Base-by-base conservation (phyloP, 2,797 vertebrate species). In the Acanthopagrus latus region DNA sequence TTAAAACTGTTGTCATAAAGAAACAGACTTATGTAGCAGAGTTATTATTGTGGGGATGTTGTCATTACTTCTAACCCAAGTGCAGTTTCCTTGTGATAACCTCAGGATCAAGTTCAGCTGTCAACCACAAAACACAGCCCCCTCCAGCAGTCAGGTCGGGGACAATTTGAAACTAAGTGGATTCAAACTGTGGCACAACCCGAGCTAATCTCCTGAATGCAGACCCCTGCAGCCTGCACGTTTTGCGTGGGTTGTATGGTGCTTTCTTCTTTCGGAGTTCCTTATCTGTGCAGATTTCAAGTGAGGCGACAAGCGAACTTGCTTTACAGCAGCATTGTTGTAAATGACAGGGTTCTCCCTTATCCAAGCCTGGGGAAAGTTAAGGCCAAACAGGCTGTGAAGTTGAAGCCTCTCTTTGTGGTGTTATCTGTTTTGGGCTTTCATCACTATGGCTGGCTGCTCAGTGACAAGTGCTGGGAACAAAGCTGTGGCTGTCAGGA, bases 401-500 rank as follows among this genome's bases (percentile, higher is more conserved):
- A 82, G 86, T 78, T 64, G 82, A 77, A 85, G 76, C 74, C 50
- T 83, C 74, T 74, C 72, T 86, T 85, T 83, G 86, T 85, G 80
- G 78, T 18, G 48, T 81, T 91, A 90, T 92, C 89, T 86, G 83
- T 78, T 89, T 25, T 23, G 76, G 57, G 88, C 86, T 90, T 91
- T 90, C 83, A 90, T 88, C 89, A 77, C 72, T 16, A 57, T 6
- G 69, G 73, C 79, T 84, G 76, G 81, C 86, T 75, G 86, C 80
- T 83, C 79, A 7, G 74, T 82, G 85, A 86, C 78, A 62, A 81
- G 80, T 83, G 70, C 43, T 23, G 72, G 87, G 85, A 90, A 89
- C 89, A 92, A 91, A 91, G 88, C 89, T 71, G 69, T 10, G 60
- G 85, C 87, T 90, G 84, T 91, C 85, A 86, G 80, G 64, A 77